Evolutionary conservation across 2,113 vertebrate genomes (phyloP), one percentile per base, ranked within the genome.

Genomic region (Anhinga rufa): DNA sequence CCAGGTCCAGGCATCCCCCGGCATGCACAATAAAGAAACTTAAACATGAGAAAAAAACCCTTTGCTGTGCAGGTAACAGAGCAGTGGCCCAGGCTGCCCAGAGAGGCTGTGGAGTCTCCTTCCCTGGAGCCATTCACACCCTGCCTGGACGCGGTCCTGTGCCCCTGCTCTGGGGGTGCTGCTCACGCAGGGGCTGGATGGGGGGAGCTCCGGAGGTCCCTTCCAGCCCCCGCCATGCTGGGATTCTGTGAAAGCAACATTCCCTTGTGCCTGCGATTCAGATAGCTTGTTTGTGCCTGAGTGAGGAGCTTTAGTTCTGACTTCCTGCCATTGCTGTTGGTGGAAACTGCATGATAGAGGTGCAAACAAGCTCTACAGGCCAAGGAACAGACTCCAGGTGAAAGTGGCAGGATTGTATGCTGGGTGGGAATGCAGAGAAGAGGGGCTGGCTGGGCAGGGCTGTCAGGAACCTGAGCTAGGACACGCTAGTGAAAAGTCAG

Each of bases 401-500:
- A 12, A 46, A 40, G 32, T 25, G 71, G 28, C 29, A 40, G 32
- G 49, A 32, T 14, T 81, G 49, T 5, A 2, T 10, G 40, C 15
- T 42, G 29, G 22, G 18, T 52, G 25, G 32, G 38, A 64, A 46
- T 18, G 24, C 28, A 71, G 40, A 42, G 4, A 7, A 64, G 49
- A 52, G 42, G 20, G 17, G 9, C 28, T 71, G 22, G n/a, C 57
- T 42, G 40, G 42, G n/a, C 68, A 49, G 16, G 52, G 9, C 46
- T 79, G 32, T 24, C 22, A 1, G 7, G 16, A 17, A 31, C 10
- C 25, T 51, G 17, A 55, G 13, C 20, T 24, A 25, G 36, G 44
- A 26, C 25, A 19, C 0, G 0, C 7, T 58, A 24, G 6, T 7
- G 58, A 65, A 26, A 60, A 15, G 15, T 64, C 2, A 0, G 34